Percentiles rank a stretch among this genome's conserved stretches.
Conservation (phyloP, 2,113 vertebrate species). For the Laticauda laticaudata region DNA sequence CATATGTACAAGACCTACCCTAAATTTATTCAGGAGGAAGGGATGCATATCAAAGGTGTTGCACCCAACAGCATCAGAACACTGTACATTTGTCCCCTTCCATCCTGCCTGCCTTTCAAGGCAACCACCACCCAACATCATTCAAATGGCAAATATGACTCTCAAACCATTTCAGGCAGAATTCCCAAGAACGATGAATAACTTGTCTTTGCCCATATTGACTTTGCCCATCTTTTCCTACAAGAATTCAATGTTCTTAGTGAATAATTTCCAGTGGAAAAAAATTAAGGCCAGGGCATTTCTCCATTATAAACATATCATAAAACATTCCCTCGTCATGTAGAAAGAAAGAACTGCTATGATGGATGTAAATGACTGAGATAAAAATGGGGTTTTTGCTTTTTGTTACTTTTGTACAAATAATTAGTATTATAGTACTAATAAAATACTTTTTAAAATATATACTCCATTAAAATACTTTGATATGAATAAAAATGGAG, state of each 20-base stretch:
- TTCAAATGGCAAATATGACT: not conserved
- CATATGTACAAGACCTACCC: conserved; percentile 39
- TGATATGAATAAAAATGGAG: not conserved
- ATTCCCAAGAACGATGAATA: conserved; percentile 1
- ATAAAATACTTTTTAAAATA: not conserved
- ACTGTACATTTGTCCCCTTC: not conserved
- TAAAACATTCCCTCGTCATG: accelerated
- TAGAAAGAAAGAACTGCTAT: not conserved
- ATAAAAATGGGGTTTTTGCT: not conserved
- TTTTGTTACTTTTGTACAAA: not conserved
- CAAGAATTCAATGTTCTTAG: not conserved
- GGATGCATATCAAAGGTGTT: conserved; percentile 23
- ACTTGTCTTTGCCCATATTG: accelerated
- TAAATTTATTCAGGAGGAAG: conserved; percentile 23
- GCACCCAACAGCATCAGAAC: conserved; percentile 34
- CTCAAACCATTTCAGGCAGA: not conserved
- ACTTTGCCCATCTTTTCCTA: not conserved
- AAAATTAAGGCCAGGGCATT: not conserved
- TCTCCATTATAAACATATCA: not conserved
- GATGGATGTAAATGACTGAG: not conserved
- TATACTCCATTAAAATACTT: not conserved
- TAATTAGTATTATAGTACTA: not conserved
- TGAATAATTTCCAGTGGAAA: not conserved
- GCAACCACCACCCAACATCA: accelerated
- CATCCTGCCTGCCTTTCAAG: not conserved